Evolutionary conservation across 2,888 invertebrate genomes (phyloP).

Genomic region (Cephus spinipes): DNA sequence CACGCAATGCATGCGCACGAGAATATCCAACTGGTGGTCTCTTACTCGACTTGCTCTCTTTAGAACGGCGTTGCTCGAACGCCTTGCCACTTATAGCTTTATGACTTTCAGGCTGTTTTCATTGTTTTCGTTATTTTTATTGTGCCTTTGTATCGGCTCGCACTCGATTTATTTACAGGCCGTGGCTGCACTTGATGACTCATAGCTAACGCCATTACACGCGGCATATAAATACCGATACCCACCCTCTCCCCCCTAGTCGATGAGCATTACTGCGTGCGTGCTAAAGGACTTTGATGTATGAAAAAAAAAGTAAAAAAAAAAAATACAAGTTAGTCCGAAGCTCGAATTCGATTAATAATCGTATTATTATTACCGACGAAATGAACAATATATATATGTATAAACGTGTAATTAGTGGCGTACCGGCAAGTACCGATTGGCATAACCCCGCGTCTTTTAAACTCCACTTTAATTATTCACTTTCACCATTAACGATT

Average conservation of each 20-base stretch:
- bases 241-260: not conserved
- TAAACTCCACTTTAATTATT: conserved; percentile 43
- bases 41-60: not conserved
- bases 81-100: conserved; percentile 32
- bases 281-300: not conserved
- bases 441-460: not conserved
- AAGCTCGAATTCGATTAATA: no score
- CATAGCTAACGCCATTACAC: conserved; percentile 12
- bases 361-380: no score
- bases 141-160: conserved; percentile 29
- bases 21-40: not conserved
- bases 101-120: conserved; percentile 34
- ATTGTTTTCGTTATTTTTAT: conserved; percentile 38
- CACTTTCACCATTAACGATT: conserved; percentile 45
- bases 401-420: not conserved
- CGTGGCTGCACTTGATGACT: conserved; percentile 27
- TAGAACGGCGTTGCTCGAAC: not conserved
- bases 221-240: not conserved
- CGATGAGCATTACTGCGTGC: not conserved
- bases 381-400: no score
- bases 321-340: not conserved
- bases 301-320: not conserved
- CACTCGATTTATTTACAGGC: conserved; percentile 31
- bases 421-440: not conserved
- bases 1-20: not conserved